A percentile compares a stretch with the other conserved stretches of the same genome.
Evolutionary conservation across 2,797 vertebrate genomes (phyloP).

Genomic region (Urosaurus nigricauda): DNA sequence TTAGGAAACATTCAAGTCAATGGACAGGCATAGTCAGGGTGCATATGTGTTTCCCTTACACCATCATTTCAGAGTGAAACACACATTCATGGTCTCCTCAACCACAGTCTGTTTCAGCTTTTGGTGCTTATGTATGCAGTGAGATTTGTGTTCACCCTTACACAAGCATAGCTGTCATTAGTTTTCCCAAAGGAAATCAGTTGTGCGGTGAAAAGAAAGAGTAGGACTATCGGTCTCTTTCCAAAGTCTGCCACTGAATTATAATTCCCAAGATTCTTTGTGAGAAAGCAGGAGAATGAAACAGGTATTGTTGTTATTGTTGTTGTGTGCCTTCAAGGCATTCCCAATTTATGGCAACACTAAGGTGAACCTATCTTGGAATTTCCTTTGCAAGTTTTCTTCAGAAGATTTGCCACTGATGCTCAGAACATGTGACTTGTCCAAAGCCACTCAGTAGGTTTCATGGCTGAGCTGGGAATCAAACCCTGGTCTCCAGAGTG

Average conservation of each 20-base stretch:
- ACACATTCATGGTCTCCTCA: background rate
- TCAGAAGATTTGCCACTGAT: no score
- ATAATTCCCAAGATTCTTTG: background rate
- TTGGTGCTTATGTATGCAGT: background rate
- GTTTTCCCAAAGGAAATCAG: background rate
- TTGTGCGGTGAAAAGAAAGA: background rate
- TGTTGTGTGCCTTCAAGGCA: no score
- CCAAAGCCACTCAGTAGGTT: no score
- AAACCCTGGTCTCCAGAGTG: no score
- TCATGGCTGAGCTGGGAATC: no score
- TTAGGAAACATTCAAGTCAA: background rate
- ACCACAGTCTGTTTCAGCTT: no score
- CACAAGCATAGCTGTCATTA: background rate
- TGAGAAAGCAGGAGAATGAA: background rate
- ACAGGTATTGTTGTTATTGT: background rate
- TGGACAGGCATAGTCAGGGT: no score
- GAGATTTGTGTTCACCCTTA: background rate
- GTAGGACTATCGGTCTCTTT: background rate
- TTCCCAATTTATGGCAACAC: no score
- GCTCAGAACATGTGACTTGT: no score
- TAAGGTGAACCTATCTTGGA: no score
- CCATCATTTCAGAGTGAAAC: background rate
- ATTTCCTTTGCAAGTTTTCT: no score
- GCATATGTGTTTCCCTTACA: background rate
- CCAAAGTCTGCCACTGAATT: background rate